These are phyloP conservation scores for Buphagus erythrorhynchus DNA, from an alignment of 2,797 vertebrate species.

Conservation along the genomic window DNA sequence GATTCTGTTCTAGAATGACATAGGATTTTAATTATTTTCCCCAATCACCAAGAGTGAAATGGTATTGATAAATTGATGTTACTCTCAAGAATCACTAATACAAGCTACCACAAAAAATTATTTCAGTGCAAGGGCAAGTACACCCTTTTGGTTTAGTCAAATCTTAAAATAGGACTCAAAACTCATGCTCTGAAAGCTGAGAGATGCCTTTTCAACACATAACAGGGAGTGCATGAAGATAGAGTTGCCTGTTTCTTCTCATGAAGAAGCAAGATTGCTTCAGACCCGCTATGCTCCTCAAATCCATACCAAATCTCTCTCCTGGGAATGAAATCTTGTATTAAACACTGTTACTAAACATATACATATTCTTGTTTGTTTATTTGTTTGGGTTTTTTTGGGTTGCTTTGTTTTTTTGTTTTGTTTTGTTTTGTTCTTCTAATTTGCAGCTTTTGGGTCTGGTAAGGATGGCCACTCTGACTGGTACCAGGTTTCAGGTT, in stretches of 20 bases:
- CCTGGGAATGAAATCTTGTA: background rate
- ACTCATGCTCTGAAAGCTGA: background rate
- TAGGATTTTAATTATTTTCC: background rate
- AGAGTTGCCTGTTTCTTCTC: background rate
- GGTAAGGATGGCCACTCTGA: background rate
- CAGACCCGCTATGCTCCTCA: background rate
- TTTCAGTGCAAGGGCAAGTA: background rate
- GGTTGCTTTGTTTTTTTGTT: no score
- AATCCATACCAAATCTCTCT: background rate
- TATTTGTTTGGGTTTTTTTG: no score
- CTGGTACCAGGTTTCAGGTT: background rate
- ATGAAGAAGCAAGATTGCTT: background rate
- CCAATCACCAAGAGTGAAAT: background rate
- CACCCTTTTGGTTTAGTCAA: background rate
- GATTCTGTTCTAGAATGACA: background rate
- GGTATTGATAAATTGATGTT: background rate
- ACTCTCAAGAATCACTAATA: background rate
- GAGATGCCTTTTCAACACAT: background rate
- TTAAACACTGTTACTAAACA: background rate
- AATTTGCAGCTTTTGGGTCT: background rate
- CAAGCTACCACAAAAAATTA: background rate
- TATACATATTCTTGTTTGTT: background rate
- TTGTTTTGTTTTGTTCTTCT: background rate
- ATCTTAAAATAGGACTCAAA: background rate
- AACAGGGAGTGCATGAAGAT: background rate